Base-by-base conservation (phyloP, 37 sponge, comb jelly and placozoan genomes). In the Oopsacas minuta region DNA sequence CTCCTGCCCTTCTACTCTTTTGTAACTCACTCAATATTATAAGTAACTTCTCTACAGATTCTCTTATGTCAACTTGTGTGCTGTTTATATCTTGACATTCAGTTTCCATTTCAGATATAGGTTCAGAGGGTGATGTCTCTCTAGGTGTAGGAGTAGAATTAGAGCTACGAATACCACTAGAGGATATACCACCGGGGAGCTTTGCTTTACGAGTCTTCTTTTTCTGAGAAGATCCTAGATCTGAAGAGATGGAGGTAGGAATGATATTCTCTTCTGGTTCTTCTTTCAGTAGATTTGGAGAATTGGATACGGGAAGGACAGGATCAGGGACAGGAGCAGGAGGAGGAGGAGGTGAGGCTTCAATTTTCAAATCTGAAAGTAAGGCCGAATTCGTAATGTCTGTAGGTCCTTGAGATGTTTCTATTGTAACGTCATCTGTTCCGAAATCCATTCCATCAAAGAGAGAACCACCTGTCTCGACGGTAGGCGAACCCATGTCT, bases 401-500 rank as follows among this genome's bases (percentile, higher is more conserved):
- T 61, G 75, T 25, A 61, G 75, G 7, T 3, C 28, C 75, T 12
- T 61, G 17, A 10, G 20, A 34, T 61, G 75, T 10, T 61, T 10
- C 17, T 61, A 25, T n/a, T 17, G 17, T 46, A 3, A 61, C 75
- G 75, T 61, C 75, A 61, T 61, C 75, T 32, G 75, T 5, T n/a
- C 75, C 75, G 30, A 61, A 61, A 61, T 61, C 75, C 75, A 61
- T 61, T 61, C 75, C 75, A 25, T 61, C 75, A 61, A 61, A 61
- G 75, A 61, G 75, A 34, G 75, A 61, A 12, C 17, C 75, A 5
- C 75, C 75, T 10, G 32, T 3, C 30, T 61, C 75, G 22, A 12
- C 75, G 28, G 30, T 34, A 10, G 75, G 75, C 7, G 75, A 20
- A 5, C 22, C 75, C 75, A 61, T 3, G 75, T 61, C 75, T 7